Evolutionary conservation across 2,888 invertebrate species (phyloP), one percentile per base, ranked within the genome.

Genomic region (Melikaiella ostensackeni): DNA sequence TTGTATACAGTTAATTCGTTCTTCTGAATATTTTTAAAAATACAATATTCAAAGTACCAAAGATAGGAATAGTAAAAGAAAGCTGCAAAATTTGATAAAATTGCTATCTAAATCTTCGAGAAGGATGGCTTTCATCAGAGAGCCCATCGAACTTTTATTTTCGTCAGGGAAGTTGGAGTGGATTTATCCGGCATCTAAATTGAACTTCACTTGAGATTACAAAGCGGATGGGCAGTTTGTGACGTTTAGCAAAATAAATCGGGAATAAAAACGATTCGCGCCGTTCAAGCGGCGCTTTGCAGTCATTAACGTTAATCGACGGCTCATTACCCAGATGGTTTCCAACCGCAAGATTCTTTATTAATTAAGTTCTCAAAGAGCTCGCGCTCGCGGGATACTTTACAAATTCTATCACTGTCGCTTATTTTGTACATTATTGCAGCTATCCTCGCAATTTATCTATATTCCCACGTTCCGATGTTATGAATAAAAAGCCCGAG

Each of bases 271-370:
- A 70, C n/a, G 50, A 50, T 70, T 70, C n/a, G n/a, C n/a, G 24
- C 19, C 42, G 9, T 66, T 46, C 19, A 9, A 6, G 46, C 46
- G 70, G 42, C 50, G 70, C 30, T 70, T 70, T 70, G n/a, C 70
- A 33, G 70, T 70, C 50, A 70, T 70, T 30, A 70, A 19, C 27
- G 30, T 27, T 70, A 50, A 70, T 70, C 70, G 50, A 70, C 33
- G 30, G 27, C 50, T 70, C 70, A 70, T 70, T 70, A 70, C 27
- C 42, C 11, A 27, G 66, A 46, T 66, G 70, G n/a, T 30, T 70
- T 70, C 8, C 27, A 70, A 30, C 46, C n/a, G 4, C 19, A 11
- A 66, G 66, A 70, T 70, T 70, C 70, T 50, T 70, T 50, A 66
- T 50, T 70, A 70, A 70, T 70, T 70, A 70, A 70, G 70, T n/a